Evolutionary conservation across 1,140 invertebrate genomes (phyloP).

Genomic region (Theocolax elegans): DNA sequence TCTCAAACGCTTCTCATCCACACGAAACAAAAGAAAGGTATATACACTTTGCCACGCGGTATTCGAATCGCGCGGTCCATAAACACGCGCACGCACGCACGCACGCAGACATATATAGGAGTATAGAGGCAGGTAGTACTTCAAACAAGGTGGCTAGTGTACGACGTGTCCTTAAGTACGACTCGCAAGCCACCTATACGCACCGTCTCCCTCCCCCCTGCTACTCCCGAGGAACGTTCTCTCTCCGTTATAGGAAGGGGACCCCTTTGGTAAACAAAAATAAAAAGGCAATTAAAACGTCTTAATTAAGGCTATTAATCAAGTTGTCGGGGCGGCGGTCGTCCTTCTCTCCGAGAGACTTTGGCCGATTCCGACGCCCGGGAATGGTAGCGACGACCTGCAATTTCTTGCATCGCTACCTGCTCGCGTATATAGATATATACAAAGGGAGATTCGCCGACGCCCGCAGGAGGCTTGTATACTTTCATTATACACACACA

Average conservation of each 20-base stretch:
- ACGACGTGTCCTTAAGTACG: slow-evolving; percentile 45
- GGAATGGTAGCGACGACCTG: slow-evolving; percentile 58
- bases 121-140: no score
- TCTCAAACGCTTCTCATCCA: no score
- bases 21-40: no score
- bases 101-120: no score
- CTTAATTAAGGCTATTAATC: slow-evolving; percentile 69
- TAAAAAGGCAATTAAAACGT: slow-evolving; percentile 67
- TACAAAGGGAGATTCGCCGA: not conserved
- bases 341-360: no score
- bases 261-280: slow-evolving; percentile 56
- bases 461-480: not conserved
- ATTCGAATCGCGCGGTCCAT: no score
- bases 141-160: not conserved
- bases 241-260: slow-evolving; percentile 47
- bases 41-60: no score
- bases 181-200: no score
- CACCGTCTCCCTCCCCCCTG: slow-evolving; percentile 29
- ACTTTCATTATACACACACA: slow-evolving; percentile 1
- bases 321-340: slow-evolving; percentile 60
- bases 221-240: slow-evolving; percentile 47
- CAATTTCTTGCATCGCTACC: slow-evolving; percentile 55
- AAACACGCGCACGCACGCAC: no score
- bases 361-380: slow-evolving; percentile 45
- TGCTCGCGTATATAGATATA: not conserved